Percentiles rank a stretch among this genome's conserved stretches.
phyloP scores from a whole-genome alignment of 2,797 vertebrate species.

The Hyperoplus immaculatus region DNA sequence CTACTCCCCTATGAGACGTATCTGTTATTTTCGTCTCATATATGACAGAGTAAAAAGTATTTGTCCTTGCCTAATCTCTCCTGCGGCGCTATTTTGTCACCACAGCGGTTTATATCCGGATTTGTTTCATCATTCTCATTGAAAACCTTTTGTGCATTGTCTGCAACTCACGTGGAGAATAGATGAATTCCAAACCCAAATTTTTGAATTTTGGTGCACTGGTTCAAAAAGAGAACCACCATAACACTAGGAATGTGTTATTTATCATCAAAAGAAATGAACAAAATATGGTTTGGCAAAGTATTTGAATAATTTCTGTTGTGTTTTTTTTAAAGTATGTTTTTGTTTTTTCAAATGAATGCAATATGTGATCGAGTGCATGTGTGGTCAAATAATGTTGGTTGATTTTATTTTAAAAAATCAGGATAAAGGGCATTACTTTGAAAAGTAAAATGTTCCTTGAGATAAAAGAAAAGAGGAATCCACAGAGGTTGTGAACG shows the following conservation, averaged over 20 bases:
- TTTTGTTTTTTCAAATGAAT: background rate
- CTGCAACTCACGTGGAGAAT: background rate
- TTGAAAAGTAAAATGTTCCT: background rate
- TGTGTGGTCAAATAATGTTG: background rate
- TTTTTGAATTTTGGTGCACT: background rate
- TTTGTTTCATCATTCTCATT: background rate
- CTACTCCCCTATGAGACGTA: slow-evolving; percentile 23
- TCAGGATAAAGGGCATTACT: background rate
- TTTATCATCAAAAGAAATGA: background rate
- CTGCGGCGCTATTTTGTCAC: background rate
- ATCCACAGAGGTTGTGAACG: background rate
- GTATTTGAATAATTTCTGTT: background rate
- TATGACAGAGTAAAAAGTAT: slow-evolving; percentile 11
- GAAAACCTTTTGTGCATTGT: background rate
- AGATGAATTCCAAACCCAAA: background rate
- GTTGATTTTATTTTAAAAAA: background rate
- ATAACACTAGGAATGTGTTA: background rate
- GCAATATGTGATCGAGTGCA: background rate
- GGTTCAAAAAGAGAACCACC: background rate
- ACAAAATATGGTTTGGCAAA: background rate
- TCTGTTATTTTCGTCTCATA: slow-evolving; percentile 37
- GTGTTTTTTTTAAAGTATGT: background rate
- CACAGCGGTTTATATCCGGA: background rate
- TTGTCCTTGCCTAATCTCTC: slow-evolving; percentile 6
- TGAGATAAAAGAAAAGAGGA: background rate